These are phyloP conservation scores for Zonitis immaculata DNA, from an alignment of 2,888 invertebrate species.

Conservation along the genomic window DNA sequence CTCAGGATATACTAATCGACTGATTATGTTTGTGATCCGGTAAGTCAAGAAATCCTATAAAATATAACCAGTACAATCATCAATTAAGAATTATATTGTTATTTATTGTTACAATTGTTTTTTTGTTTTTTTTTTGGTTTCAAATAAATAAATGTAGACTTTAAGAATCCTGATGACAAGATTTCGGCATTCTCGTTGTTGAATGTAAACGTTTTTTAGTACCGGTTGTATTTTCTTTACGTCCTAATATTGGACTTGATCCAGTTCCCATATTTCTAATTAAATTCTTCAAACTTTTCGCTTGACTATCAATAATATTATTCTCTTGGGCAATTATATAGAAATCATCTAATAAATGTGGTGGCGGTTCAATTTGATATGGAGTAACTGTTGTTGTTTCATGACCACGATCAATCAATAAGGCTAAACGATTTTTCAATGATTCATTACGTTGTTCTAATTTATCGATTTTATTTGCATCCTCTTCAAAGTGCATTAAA, in stretches of 20 bases:
- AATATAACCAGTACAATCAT: neutral
- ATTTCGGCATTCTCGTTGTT: slow-evolving; percentile 16
- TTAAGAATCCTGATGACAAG: slow-evolving; percentile 23
- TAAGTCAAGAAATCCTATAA: neutral
- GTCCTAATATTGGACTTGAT: slow-evolving; percentile 74
- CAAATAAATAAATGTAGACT: slow-evolving; percentile 10
- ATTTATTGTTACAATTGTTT: slow-evolving; percentile 5
- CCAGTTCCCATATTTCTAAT: slow-evolving; percentile 75
- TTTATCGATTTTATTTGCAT: slow-evolving; percentile 71
- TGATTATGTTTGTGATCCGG: neutral
- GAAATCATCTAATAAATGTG: slow-evolving; percentile 86
- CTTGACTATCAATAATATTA: slow-evolving; percentile 57
- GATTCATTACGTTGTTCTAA: slow-evolving; percentile 80
- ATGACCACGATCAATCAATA: slow-evolving; percentile 49
- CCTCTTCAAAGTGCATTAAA: slow-evolving; percentile 80
- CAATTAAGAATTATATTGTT: slow-evolving; percentile 4
- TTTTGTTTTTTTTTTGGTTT: slow-evolving; percentile 12
- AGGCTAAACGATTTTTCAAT: slow-evolving; percentile 56
- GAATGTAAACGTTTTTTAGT: slow-evolving; percentile 44
- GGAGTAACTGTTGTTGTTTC: slow-evolving; percentile 52
- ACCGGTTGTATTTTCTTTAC: slow-evolving; percentile 57
- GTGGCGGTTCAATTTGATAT: slow-evolving; percentile 64
- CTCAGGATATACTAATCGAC: slow-evolving; percentile 4
- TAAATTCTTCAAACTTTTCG: slow-evolving; percentile 71
- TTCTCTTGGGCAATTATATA: slow-evolving; percentile 81